These are phyloP conservation scores for Crambe crambe DNA, from an alignment of 37 sponge, comb jelly and placozoan species.

Conservation along the genomic window DNA sequence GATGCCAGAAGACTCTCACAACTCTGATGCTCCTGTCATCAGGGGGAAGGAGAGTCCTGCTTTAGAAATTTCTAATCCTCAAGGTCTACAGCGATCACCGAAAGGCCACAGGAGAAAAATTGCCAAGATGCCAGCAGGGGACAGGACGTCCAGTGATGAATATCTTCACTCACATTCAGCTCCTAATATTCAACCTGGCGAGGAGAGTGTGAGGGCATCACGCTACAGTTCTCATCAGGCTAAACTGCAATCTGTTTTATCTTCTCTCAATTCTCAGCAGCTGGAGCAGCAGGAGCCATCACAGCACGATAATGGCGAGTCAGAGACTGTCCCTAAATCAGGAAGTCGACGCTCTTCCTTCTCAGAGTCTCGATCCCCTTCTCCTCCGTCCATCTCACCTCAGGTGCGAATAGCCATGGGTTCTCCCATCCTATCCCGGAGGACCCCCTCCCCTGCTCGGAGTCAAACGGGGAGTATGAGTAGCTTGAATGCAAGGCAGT, in stretches of 20 bases:
- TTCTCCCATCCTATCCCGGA: not conserved
- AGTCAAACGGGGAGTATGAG: not conserved
- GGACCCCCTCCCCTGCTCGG: constrained; percentile 6
- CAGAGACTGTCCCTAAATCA: not conserved
- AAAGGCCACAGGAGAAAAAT: not conserved
- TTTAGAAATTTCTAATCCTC: not conserved
- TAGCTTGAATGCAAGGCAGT: not conserved
- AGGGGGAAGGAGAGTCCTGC: constrained; percentile 31
- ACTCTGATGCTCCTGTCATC: not conserved
- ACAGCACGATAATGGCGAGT: not conserved
- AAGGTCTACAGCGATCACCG: not conserved
- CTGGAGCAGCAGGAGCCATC: not conserved
- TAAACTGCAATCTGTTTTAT: not conserved
- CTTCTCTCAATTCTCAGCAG: not conserved
- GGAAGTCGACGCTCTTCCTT: not conserved
- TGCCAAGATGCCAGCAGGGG: too few relatives aligned
- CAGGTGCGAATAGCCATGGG: not conserved
- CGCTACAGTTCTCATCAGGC: not conserved
- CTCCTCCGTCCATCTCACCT: constrained; percentile 16
- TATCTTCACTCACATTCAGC: not conserved
- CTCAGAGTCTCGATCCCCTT: constrained; percentile 1
- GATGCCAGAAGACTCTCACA: not conserved
- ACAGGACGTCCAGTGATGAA: too few relatives aligned
- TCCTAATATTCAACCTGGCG: not conserved
- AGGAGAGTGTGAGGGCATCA: not conserved